Base-by-base conservation (phyloP, 2,797 vertebrate genomes). In the Intellagama lesueurii region DNA sequence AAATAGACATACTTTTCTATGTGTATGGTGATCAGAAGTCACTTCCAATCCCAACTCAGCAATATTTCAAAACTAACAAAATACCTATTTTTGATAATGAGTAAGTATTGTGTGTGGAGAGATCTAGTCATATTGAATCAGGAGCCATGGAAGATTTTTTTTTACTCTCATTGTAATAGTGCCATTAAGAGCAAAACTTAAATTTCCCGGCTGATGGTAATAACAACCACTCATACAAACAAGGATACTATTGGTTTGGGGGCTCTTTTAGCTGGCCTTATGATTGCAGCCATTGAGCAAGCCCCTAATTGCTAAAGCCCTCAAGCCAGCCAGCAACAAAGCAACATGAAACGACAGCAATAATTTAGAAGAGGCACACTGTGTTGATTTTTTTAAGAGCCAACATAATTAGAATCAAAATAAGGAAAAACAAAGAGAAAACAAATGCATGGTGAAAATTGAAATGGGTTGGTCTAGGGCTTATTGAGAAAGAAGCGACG, bases 1-100 rank as follows among this genome's bases (percentile, higher is more conserved):
- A 17, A 0, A 64, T 85, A 24, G 87, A 89, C 81, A 26, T 35
- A 9, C 83, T 93, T 94, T 82, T 77, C 81, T 49, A 93, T 92
- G 90, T 90, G 26, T 64, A 73, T 0, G 1, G 14, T 44, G 85
- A 89, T 16, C 26, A 75, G 7, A 75, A 64, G 83, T 86, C 86
- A 86, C 89, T 89, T 89, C 70, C 24, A 76, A 2, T 16, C 9
- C 9, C 84, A 32, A 9, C 49, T 91, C 86, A 80, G 73, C 75
- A 88, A 1, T 26, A 82, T 35, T 88, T 92, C 40, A 94, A 3
- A 14, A 40, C 40, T 81, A 92, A 49, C 26, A 81, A 69, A 90
- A 85, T 4, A 22, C 88, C 84, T 75, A 83, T 77, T 14, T 90
- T 81, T 92, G 83, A 89, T 91, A 40, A 85, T 88, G 49, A 28